These are phyloP conservation scores for Parasteatoda tepidariorum DNA, from an alignment of 1,140 invertebrate species.

Conservation along the genomic window DNA sequence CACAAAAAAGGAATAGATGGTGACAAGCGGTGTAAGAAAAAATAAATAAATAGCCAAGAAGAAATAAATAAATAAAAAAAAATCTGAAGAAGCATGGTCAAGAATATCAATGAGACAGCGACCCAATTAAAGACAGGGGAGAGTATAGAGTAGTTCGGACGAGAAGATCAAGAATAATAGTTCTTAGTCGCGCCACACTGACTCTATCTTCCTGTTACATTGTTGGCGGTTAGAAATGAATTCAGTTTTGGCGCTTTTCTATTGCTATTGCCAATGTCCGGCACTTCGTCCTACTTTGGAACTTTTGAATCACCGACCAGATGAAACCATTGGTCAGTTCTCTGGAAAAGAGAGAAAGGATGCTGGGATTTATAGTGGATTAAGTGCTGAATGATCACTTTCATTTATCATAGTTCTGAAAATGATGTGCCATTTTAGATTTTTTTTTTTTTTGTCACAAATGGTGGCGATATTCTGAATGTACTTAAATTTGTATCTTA, in stretches of 20 bases:
- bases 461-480: too few relatives aligned
- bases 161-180: slow-evolving; percentile 40
- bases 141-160: neutral
- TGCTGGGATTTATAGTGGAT: too few relatives aligned
- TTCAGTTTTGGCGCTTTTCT: neutral
- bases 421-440: too few relatives aligned
- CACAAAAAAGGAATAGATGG: slow-evolving; percentile 3
- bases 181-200: slow-evolving; percentile 55
- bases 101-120: slow-evolving; percentile 54
- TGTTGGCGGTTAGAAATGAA: neutral
- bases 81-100: slow-evolving; percentile 9
- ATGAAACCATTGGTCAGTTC: neutral
- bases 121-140: slow-evolving; percentile 56
- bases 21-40: neutral
- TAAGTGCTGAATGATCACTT: too few relatives aligned
- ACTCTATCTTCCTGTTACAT: slow-evolving; percentile 40
- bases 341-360: too few relatives aligned
- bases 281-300: neutral
- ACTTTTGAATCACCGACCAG: neutral
- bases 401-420: too few relatives aligned
- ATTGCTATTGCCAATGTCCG: neutral
- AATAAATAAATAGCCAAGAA: neutral
- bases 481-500: too few relatives aligned
- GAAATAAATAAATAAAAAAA: slow-evolving; percentile 21
- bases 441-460: too few relatives aligned